Evolutionary conservation across 2,113 vertebrate species (phyloP).

Genomic region (Australoheros scitulus): DNA sequence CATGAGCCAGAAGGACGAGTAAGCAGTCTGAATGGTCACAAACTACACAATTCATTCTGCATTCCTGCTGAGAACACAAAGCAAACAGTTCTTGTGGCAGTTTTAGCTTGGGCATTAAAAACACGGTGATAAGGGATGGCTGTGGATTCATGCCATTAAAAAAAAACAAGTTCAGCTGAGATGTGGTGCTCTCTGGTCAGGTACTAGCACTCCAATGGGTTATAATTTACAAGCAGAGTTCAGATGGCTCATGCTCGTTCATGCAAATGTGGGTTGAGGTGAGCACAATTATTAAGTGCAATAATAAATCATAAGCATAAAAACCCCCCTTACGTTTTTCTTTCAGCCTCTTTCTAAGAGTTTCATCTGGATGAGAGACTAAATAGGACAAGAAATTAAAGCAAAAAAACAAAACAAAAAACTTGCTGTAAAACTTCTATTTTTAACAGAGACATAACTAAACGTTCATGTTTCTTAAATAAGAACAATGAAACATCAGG

Average conservation of each 20-base stretch:
- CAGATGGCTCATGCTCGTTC: slow-evolving; percentile 78
- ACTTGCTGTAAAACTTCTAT: neutral
- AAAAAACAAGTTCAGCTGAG: slow-evolving; percentile 6
- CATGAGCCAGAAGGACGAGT: slow-evolving; percentile 59
- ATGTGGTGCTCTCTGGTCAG: slow-evolving; percentile 12
- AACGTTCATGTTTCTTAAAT: neutral
- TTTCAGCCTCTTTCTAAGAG: slow-evolving; percentile 98
- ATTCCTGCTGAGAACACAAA: slow-evolving; percentile 57
- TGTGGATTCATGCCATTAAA: neutral
- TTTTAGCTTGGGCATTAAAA: slow-evolving; percentile 20
- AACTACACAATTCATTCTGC: slow-evolving; percentile 64
- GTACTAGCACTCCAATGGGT: slow-evolving; percentile 54
- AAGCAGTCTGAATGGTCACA: slow-evolving; percentile 63
- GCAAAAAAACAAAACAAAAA: slow-evolving; percentile 59
- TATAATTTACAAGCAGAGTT: slow-evolving; percentile 77
- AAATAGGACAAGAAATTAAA: slow-evolving; percentile 75
- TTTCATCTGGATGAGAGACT: slow-evolving; percentile 93
- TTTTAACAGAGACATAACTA: neutral
- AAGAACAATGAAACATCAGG: slow-evolving; percentile 20
- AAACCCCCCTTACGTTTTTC: slow-evolving; percentile 95
- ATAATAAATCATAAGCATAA: slow-evolving; percentile 55
- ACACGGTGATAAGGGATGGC: slow-evolving; percentile 12
- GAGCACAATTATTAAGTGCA: slow-evolving; percentile 61
- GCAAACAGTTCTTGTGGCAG: slow-evolving; percentile 54
- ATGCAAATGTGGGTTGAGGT: slow-evolving; percentile 84